Percentiles rank a stretch among this genome's conserved stretches.
phyloP scores from a whole-genome alignment of 2,888 invertebrate genomes.

The Leistus spinibarbis region DNA sequence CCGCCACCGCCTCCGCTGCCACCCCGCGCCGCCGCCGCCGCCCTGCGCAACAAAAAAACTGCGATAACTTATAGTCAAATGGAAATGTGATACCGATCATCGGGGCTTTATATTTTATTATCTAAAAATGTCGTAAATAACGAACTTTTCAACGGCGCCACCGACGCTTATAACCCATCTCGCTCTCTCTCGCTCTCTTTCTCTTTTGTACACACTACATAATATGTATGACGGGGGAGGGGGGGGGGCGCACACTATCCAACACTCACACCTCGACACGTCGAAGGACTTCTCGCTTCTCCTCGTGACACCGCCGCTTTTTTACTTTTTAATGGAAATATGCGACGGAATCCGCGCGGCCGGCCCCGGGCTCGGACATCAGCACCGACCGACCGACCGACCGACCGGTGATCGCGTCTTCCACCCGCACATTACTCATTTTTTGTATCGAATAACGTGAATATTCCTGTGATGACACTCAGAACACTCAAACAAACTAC shows the following conservation, averaged over 20 bases:
- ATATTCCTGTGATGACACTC: too few species aligned
- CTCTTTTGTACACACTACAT: background rate
- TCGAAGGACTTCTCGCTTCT: background rate
- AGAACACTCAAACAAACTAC: too few species aligned
- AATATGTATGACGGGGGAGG: too few species aligned
- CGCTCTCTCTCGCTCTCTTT: slow-evolving; percentile 15
- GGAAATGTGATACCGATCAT: slow-evolving; percentile 51
- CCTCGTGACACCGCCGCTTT: background rate
- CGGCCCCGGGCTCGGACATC: background rate
- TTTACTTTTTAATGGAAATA: slow-evolving; percentile 21
- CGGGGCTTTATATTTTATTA: slow-evolving; percentile 48
- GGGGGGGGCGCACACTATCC: background rate
- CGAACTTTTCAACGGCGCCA: slow-evolving; percentile 39
- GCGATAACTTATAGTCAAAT: slow-evolving; percentile 52
- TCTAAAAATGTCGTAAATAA: slow-evolving; percentile 47
- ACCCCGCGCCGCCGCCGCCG: background rate
- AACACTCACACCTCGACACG: background rate
- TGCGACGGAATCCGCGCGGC: background rate
- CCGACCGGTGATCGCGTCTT: too few species aligned
- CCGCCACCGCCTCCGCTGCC: too few species aligned
- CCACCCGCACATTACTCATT: too few species aligned
- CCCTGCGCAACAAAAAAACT: slow-evolving; percentile 49
- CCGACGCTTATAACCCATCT: slow-evolving; percentile 39
- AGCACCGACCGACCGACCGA: too few species aligned
- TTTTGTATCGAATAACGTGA: too few species aligned